phyloP scores from a whole-genome alignment of 2,797 vertebrate species.

The Xyrichtys novacula region DNA sequence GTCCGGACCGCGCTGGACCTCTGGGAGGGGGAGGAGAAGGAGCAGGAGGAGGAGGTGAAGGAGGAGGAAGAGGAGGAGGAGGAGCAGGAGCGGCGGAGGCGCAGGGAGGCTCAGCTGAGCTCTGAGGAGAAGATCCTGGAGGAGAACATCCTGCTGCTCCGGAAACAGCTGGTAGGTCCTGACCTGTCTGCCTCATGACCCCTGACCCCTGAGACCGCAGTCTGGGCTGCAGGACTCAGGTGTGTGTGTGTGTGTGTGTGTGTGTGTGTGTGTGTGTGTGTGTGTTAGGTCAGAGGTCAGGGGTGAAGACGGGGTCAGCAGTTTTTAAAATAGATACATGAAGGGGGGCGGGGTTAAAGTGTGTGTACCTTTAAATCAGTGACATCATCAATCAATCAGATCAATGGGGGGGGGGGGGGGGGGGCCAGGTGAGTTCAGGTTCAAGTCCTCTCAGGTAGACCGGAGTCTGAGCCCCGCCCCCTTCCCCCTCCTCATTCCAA shows the following conservation, averaged over 20 bases:
- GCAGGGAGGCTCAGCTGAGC: slow-evolving; percentile 72
- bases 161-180: slow-evolving; percentile 91
- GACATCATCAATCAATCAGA: no score
- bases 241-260: not conserved
- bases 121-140: slow-evolving; percentile 92
- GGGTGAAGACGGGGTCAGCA: slow-evolving; percentile 7
- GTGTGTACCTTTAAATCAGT: no score
- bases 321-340: not conserved
- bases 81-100: slow-evolving; percentile 72
- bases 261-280: slow-evolving; percentile 11
- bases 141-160: slow-evolving; percentile 91
- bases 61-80: slow-evolving; percentile 82
- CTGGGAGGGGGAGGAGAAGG: slow-evolving; percentile 69
- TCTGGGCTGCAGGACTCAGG: slow-evolving; percentile 28
- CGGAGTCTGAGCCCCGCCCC: no score
- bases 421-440: no score
- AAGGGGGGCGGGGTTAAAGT: not conserved
- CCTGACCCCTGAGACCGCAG: slow-evolving; percentile 19
- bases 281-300: slow-evolving; percentile 21
- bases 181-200: slow-evolving; percentile 8
- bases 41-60: slow-evolving; percentile 70
- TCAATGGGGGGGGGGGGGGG: no score
- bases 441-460: no score
- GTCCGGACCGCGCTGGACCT: slow-evolving; percentile 83
- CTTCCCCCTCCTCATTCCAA: no score